A percentile compares a stretch with the other conserved stretches of the same genome.
These are phyloP conservation scores for Macrosiphum euphorbiae DNA, from an alignment of 2,888 invertebrate genomes.

Conservation along the genomic window DNA sequence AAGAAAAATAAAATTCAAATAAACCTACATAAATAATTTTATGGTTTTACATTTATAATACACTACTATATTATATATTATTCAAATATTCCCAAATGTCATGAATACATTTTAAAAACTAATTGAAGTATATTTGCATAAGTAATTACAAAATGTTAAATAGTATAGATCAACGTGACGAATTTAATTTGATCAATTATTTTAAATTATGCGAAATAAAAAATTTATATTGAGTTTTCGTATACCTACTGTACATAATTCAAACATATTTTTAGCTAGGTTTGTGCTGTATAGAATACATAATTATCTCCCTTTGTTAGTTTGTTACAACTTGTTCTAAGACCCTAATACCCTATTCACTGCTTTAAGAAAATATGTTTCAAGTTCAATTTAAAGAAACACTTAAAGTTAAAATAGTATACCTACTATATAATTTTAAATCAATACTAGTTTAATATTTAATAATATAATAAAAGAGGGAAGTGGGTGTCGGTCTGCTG, in stretches of 20 bases:
- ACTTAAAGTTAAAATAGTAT: neutral
- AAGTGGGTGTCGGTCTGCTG: too few relatives aligned
- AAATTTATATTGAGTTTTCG: neutral
- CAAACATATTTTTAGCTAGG: neutral
- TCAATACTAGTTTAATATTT: slow-evolving; percentile 4
- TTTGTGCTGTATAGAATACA: neutral
- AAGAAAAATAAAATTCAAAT: neutral
- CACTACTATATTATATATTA: neutral
- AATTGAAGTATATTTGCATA: neutral
- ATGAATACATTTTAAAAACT: neutral
- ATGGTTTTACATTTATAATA: neutral
- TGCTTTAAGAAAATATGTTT: neutral
- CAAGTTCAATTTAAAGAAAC: neutral
- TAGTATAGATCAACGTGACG: neutral
- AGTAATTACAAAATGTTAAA: slow-evolving; percentile 5
- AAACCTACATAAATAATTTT: neutral
- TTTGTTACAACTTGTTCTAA: too few relatives aligned
- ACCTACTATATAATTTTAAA: neutral
- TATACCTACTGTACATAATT: neutral
- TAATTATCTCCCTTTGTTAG: neutral
- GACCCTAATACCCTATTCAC: neutral
- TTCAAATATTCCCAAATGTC: neutral
- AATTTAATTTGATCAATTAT: neutral
- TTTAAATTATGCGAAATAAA: neutral
- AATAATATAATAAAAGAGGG: neutral